Percentiles rank a stretch among this genome's conserved stretches.
phyloP scores from a whole-genome alignment of 35 echinoderm and acorn worm genomes.

The Apostichopus parvimensis region DNA sequence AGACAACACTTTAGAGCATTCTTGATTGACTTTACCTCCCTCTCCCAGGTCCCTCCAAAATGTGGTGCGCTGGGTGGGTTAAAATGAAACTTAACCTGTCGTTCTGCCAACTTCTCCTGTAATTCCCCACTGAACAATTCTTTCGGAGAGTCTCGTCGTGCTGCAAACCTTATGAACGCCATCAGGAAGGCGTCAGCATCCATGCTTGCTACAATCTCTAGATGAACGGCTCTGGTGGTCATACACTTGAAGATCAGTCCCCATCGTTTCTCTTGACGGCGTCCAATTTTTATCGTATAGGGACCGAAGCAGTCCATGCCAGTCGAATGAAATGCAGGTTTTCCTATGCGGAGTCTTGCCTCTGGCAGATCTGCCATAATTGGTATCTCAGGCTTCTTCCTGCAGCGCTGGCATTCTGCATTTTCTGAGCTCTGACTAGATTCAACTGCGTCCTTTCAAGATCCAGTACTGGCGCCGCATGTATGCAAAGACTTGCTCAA shows the following conservation, averaged over 20 bases:
- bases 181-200: conserved; percentile 50
- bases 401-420: conserved; percentile 59
- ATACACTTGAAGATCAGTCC: conserved; percentile 55
- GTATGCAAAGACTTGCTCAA: conserved; percentile 44
- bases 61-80: conserved; percentile 46
- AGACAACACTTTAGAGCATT: conserved; percentile 11
- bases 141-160: conserved; percentile 3
- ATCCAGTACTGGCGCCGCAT: conserved; percentile 54
- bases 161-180: conserved; percentile 42
- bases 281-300: conserved; percentile 32
- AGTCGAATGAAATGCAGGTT: conserved; percentile 38
- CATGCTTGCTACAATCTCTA: conserved; percentile 29
- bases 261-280: conserved; percentile 49
- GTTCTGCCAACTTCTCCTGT: neutral
- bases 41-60: conserved; percentile 39
- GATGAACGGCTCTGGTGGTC: conserved; percentile 34
- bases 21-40: conserved; percentile 29
- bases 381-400: conserved; percentile 35
- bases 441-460: conserved; percentile 28
- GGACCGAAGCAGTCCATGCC: conserved; percentile 63
- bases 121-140: conserved; percentile 16
- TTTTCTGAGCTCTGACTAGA: conserved; percentile 42
- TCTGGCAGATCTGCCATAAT: conserved; percentile 66
- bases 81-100: conserved; percentile 6
- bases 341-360: neutral